Evolutionary conservation across 2,888 invertebrate species (phyloP), one percentile per base, ranked within the genome.

Genomic region (Polydrusus cervinus): DNA sequence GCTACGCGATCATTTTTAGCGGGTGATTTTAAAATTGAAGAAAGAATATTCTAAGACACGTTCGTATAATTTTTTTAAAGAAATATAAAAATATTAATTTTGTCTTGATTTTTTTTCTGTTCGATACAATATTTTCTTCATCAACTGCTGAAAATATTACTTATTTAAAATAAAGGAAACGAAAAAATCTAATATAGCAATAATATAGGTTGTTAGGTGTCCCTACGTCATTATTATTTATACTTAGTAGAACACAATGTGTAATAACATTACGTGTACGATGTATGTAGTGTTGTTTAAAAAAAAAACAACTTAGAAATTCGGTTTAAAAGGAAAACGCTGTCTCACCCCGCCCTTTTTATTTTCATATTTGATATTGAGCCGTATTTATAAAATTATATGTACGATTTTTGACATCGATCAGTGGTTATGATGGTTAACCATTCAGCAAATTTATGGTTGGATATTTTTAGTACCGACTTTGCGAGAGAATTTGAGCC

Each of bases 231-330:
- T 34, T 38, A n/a, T 38, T 38, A 60, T 38, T 60, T 38, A 60
- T 25, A 38, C 0, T 38, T 38, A 16, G 16, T 60, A 60, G 38
- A 60, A 60, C 57, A 60, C 38, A 60, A 16, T 38, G 40, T 38
- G 38, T 60, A 60, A 60, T 60, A 60, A 38, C 57, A 60, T 60
- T 60, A 60, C 38, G 57, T 38, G 57, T 60, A 60, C 18, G 11
- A 16, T 38, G 18, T 60, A 38, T 60, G 57, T 60, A 38, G 57
- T 60, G 18, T 38, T 18, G 10, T 38, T 60, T 60, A 16, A 60
- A 30, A 38, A n/a, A n/a, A 6, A 11, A 34, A 0, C 11, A 55
- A 55, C n/a, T 34, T 55, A 14, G 34, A 34, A 55, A 55, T 25
- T 30, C 30, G n/a, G 14, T 55, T 60, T 60, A 18, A 16, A 6